Base-by-base conservation (phyloP, 1,140 invertebrate species). In the Dinoponera quadriceps region DNA sequence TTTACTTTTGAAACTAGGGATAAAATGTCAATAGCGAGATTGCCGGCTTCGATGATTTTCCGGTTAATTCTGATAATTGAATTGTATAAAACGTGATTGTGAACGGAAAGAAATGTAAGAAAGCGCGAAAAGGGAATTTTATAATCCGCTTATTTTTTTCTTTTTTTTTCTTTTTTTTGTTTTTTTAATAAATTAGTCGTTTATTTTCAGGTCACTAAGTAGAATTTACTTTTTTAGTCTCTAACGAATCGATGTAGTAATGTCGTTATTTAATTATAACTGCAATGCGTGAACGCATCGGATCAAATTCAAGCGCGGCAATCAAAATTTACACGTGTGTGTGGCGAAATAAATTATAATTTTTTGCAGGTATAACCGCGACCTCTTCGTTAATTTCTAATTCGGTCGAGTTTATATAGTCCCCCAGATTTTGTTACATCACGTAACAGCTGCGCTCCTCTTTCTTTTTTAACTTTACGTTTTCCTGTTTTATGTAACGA, bases 181-280 rank as follows among this genome's bases (percentile, higher is more conserved):
- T n/a, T n/a, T n/a, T n/a, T 55, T 71, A 62, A 59, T 14, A 71
- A 83, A 81, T 75, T 62, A 38, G n/a, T 59, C 44, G 55, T 71
- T n/a, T n/a, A 54, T 84, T 11, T 84, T 81, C 16, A 48, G 20
- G 62, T 38, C 18, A 27, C 44, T n/a, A 5, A 55, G 27, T 73
- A 74, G 68, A n/a, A 71, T 78, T 69, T 55, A 66, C 62, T 55
- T 44, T 51, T 83, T 44, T 84, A 84, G 60, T 66, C 81, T 81
- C 78, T 83, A 82, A 68, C 55, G n/a, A 86, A 66, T 87, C 33
- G 51, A 86, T 66, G 65, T 72, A 69, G 71, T 57, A 60, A 74
- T 78, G 74, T 73, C 49, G 55, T 85, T 74, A 72, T 68, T 54
- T 74, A 22, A 68, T 49, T 60, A 73, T 48, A 60, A 73, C 44